Base-by-base conservation (phyloP, 1,140 invertebrate genomes). In the Caenorhabditis remanei region DNA sequence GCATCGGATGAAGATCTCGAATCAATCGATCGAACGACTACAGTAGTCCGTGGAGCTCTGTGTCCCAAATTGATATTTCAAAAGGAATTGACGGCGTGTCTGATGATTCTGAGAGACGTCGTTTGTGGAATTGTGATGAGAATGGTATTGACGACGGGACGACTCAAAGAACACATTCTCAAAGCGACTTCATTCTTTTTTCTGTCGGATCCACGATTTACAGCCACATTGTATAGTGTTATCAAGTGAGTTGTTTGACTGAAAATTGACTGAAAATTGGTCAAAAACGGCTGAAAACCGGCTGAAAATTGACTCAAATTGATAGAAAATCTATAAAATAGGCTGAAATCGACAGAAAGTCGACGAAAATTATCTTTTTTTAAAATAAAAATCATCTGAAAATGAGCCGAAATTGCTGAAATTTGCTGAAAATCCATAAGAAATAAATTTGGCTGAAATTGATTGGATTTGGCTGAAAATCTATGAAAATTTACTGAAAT, bases 41-140 rank as follows among this genome's bases (percentile, higher is more conserved):
- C 43, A 11, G 71, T 79, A 53, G 71, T 79, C 46, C 71, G 71
- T 50, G n/a, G 46, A 4, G 46, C 43, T 14, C n/a, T 79, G 4
- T 48, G 19, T 13, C 71, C 71, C 7, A 21, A 50, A 50, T 1
- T 50, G 21, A 79, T 79, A 13, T 50, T 79, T 19, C 5, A 14
- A 24, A 53, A 79, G 24, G 46, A 50, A 6, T 14, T 79, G 19
- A 53, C 46, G 14, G 46, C 43, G 7, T 4, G 50, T 8, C n/a
- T 79, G 8, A 41, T 19, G 24, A 79, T 79, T 43, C 71, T 79
- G 11, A 40, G 71, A 9, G 71, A 79, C 19, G 71, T 79, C n/a
- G 71, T 79, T 5, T 79, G 71, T 50, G 71, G 71, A 79, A 79
- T 79, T 50, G 71, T 79, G 71, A 79, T 79, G 71, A 41, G 71